Percentiles rank a stretch among this genome's conserved stretches.
Conservation (phyloP, 2,113 vertebrate genomes). For the Arizona elegans region DNA sequence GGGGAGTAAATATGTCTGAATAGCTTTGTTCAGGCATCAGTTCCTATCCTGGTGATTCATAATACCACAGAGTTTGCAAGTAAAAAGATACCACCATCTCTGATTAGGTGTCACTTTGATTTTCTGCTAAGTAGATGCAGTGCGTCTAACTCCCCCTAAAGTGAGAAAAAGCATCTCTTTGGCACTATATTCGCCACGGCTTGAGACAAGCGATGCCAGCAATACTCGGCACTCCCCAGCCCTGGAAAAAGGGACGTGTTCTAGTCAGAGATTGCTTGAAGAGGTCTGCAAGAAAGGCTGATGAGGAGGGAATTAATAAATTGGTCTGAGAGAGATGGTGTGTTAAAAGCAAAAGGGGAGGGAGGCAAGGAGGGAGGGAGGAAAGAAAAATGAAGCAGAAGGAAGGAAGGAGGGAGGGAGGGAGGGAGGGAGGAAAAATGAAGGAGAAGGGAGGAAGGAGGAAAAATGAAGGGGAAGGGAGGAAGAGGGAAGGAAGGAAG, state of each 20-base stretch:
- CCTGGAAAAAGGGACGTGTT: conserved; percentile 44
- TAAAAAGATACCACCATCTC: conserved; percentile 29
- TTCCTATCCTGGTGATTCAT: conserved; percentile 54
- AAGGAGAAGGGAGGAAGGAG: too few species aligned
- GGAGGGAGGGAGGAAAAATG: too few species aligned
- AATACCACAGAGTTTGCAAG: conserved; percentile 41
- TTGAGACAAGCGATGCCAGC: background rate
- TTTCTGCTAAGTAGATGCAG: conserved; percentile 60
- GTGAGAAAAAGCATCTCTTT: conserved; percentile 44
- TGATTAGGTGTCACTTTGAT: conserved; percentile 47
- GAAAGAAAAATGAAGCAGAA: background rate
- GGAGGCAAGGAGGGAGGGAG: too few species aligned
- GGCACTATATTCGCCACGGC: conserved; percentile 28
- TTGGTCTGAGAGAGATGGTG: conserved; percentile 50
- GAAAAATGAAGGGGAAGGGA: too few species aligned
- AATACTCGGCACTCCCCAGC: background rate
- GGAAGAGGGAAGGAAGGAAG: too few species aligned
- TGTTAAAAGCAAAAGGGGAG: conserved; percentile 36
- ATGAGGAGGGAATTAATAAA: conserved; percentile 57
- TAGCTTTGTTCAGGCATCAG: background rate
- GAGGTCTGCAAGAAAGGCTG: conserved; percentile 49
- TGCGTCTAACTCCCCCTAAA: conserved; percentile 29
- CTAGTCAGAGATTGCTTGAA: conserved; percentile 47
- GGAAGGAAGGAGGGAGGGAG: too few species aligned
- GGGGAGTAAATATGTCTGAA: background rate